A percentile compares a stretch with the other conserved stretches of the same genome.
Conservation (phyloP, 2,113 vertebrate genomes). For the Athene noctua region DNA sequence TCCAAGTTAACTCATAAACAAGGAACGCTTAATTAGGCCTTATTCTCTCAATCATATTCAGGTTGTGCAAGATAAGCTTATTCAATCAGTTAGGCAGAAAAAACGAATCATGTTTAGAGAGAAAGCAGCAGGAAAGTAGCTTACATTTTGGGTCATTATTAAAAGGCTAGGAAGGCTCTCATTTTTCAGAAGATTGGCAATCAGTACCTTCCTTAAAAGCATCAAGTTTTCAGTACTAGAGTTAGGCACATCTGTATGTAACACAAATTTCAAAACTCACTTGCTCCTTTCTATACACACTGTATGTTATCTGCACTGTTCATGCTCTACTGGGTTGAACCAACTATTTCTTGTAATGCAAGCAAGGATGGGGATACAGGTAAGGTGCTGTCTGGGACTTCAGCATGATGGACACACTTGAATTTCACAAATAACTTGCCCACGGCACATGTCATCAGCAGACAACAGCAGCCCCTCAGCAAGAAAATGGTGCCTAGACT, state of each 20-base stretch:
- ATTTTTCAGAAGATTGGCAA: not conserved
- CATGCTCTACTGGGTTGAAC: not conserved
- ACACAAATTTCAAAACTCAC: not conserved
- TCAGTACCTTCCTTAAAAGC: not conserved
- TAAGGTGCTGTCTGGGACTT: not conserved
- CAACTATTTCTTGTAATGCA: not conserved
- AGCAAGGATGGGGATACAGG: not conserved
- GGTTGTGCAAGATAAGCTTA: not conserved
- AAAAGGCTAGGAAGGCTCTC: not conserved
- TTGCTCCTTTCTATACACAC: not conserved
- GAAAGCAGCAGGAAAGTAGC: not conserved
- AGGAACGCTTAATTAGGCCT: not conserved
- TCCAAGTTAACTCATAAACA: not conserved
- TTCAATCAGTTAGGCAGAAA: not conserved
- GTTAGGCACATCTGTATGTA: not conserved
- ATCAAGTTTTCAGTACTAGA: not conserved
- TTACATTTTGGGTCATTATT: not conserved
- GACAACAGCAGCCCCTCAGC: not conserved
- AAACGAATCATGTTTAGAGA: not conserved
- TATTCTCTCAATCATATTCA: not conserved
- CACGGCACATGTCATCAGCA: not conserved
- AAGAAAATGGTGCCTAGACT: not conserved
- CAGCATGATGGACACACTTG: not conserved
- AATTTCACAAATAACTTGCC: accelerated
- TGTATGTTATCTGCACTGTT: not conserved